A percentile compares a stretch with the other conserved stretches of the same genome.
phyloP scores from a whole-genome alignment of 2,888 invertebrate species.

The Eupithecia exiguata region DNA sequence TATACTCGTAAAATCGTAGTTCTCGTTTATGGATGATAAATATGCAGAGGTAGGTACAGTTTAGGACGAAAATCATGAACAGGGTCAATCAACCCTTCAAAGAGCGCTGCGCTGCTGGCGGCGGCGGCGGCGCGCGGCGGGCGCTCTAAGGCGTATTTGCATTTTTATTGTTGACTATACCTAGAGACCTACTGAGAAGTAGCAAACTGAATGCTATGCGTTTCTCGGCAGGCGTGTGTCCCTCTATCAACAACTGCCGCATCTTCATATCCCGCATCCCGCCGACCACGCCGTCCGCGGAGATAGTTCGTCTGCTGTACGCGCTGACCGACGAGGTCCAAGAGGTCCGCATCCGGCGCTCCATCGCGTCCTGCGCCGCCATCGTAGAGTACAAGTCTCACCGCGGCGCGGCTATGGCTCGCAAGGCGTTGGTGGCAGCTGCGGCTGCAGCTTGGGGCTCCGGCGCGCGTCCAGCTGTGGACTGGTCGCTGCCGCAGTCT shows the following conservation, averaged over 20 bases:
- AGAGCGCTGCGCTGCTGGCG: neutral
- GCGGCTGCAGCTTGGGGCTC: constrained; percentile 79
- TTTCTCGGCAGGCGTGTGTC: constrained; percentile 84
- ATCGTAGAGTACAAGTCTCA: constrained; percentile 89
- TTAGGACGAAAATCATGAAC: neutral
- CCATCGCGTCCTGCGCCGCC: constrained; percentile 83
- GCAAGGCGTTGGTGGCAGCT: constrained; percentile 81
- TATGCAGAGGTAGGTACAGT: neutral
- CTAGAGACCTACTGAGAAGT: neutral
- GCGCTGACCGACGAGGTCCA: constrained; percentile 79
- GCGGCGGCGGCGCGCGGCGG: neutral
- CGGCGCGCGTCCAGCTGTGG: constrained; percentile 76
- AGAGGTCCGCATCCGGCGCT: constrained; percentile 77
- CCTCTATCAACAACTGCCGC: constrained; percentile 90
- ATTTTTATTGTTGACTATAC: neutral
- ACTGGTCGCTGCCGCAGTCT: constrained; percentile 80
- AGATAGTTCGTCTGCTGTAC: constrained; percentile 83
- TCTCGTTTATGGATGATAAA: neutral
- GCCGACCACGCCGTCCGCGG: constrained; percentile 84
- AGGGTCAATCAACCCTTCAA: neutral
- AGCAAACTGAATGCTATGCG: constrained; percentile 5
- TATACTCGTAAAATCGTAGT: too few relatives aligned
- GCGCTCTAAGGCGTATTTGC: neutral
- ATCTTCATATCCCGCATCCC: constrained; percentile 86
- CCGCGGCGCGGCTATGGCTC: constrained; percentile 84